Conservation (phyloP, 2,113 vertebrate species). For the Myotis davidii region DNA sequence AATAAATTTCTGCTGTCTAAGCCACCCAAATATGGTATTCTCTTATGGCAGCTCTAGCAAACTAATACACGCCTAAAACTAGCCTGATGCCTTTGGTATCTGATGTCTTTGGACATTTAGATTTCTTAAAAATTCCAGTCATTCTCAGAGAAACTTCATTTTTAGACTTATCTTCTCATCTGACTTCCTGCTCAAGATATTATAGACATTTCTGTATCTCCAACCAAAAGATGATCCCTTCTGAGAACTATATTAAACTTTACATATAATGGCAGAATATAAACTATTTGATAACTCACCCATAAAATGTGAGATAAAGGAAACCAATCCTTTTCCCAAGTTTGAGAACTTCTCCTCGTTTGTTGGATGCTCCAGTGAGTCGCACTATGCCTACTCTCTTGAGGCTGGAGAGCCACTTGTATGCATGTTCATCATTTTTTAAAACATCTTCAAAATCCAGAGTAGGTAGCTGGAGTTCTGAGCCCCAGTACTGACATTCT, state of each 20-base stretch:
- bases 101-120: neutral
- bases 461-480: slow-evolving; percentile 89
- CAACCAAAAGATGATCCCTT: neutral
- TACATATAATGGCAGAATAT: neutral
- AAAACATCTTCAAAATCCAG: slow-evolving; percentile 91
- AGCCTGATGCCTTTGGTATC: neutral
- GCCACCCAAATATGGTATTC: neutral
- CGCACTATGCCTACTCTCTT: slow-evolving; percentile 91
- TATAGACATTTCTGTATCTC: neutral
- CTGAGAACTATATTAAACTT: neutral
- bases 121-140: neutral
- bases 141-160: neutral
- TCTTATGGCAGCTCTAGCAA: neutral
- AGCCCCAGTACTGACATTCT: slow-evolving; percentile 92
- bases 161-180: neutral
- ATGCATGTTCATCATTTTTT: slow-evolving; percentile 86
- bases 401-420: slow-evolving; percentile 91
- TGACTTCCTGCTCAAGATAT: neutral
- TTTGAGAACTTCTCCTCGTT: slow-evolving; percentile 89
- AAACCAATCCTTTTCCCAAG: slow-evolving; percentile 94
- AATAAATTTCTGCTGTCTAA: neutral
- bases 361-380: slow-evolving; percentile 89
- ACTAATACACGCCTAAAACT: neutral
- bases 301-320: slow-evolving; percentile 95
- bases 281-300: slow-evolving; percentile 85